Evolutionary conservation across 2,797 vertebrate genomes (phyloP).

Genomic region (Peromyscus aztecus): DNA sequence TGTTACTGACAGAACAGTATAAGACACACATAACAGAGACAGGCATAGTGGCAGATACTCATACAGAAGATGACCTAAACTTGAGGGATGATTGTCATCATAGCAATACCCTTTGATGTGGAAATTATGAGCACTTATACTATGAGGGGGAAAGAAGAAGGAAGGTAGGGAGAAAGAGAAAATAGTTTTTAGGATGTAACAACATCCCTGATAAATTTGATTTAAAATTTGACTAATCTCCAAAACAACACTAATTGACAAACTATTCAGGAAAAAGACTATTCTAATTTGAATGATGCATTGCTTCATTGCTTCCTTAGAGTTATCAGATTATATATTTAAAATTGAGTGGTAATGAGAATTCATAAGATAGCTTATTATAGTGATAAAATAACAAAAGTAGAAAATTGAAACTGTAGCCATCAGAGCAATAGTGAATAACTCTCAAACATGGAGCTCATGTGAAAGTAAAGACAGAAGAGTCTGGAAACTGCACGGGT

Average conservation of each 20-base stretch:
- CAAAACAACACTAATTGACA: neutral
- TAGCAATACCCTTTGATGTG: neutral
- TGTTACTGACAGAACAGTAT: too few species aligned
- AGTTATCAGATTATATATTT: neutral
- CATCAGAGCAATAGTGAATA: neutral
- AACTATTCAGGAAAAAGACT: slow-evolving; percentile 16
- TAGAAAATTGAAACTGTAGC: neutral
- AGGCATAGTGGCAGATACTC: neutral
- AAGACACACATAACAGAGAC: too few species aligned
- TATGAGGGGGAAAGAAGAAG: neutral
- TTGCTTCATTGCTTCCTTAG: neutral
- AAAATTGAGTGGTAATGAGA: neutral
- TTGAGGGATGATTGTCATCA: too few species aligned
- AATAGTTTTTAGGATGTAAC: neutral
- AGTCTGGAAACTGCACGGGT: neutral
- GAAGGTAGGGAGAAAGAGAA: neutral
- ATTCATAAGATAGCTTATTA: slow-evolving; percentile 34
- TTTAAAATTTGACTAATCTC: slow-evolving; percentile 20
- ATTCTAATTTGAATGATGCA: neutral
- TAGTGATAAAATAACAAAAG: neutral
- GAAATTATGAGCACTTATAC: neutral
- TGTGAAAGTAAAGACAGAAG: neutral
- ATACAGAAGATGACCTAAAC: neutral
- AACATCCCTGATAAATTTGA: neutral
- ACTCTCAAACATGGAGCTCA: neutral